These are phyloP conservation scores for Camptogramma bilineatum DNA, from an alignment of 2,888 invertebrate genomes.

Conservation along the genomic window DNA sequence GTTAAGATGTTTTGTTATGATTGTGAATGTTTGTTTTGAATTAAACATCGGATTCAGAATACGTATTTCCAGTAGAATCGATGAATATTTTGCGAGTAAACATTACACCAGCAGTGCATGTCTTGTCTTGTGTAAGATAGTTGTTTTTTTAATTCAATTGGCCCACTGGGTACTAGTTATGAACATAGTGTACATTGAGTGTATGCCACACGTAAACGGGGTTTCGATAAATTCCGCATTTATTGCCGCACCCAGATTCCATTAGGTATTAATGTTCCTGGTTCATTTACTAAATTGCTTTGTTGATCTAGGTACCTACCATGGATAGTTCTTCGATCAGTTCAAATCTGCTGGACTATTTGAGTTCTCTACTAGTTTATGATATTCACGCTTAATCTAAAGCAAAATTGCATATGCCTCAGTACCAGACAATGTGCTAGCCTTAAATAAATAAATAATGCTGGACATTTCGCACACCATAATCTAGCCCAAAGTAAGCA, in stretches of 20 bases:
- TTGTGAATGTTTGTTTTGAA: slow-evolving; percentile 8
- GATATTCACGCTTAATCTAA: not conserved
- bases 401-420: no score
- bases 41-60: slow-evolving; percentile 4
- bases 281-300: slow-evolving; percentile 2
- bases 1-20: not conserved
- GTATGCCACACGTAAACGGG: slow-evolving; percentile 32
- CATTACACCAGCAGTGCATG: slow-evolving; percentile 29
- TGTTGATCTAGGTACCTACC: not conserved
- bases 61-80: slow-evolving; percentile 6
- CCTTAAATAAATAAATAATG: no score
- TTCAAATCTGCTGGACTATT: not conserved
- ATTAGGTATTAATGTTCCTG: slow-evolving; percentile 7
- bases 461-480: no score
- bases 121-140: slow-evolving; percentile 44
- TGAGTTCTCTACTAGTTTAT: not conserved
- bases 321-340: not conserved
- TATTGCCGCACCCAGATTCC: slow-evolving; percentile 5
- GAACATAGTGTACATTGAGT: slow-evolving; percentile 28
- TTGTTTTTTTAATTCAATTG: slow-evolving; percentile 37
- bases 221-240: slow-evolving; percentile 35
- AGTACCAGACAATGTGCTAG: no score
- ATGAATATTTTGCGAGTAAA: slow-evolving; percentile 22
- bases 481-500: no score
- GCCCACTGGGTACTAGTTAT: slow-evolving; percentile 39